phyloP scores from a whole-genome alignment of 2,113 vertebrate species.

The Phrynosoma blainvillii region DNA sequence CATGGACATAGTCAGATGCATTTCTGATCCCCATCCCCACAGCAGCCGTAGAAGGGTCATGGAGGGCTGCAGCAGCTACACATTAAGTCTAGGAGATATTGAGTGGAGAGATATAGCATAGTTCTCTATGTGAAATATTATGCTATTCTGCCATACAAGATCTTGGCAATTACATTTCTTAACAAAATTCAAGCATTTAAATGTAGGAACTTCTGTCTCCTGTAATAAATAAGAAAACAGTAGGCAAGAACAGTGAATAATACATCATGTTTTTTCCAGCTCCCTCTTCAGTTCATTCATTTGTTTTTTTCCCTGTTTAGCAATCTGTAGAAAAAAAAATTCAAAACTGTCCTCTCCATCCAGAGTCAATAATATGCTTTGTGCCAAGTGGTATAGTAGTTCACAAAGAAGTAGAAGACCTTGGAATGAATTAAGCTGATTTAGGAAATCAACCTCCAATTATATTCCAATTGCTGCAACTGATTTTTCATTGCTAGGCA shows the following conservation, averaged over 20 bases:
- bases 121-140: no score
- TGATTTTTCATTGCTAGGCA: constrained; percentile 65
- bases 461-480: constrained; percentile 48
- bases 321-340: constrained; percentile 56
- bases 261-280: constrained; percentile 53
- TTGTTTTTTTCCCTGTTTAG: constrained; percentile 69
- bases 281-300: constrained; percentile 65
- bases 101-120: no score
- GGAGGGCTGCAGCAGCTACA: no score
- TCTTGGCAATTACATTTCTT: neutral
- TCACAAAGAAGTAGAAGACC: constrained; percentile 61
- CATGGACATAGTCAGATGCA: no score
- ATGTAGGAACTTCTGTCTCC: neutral
- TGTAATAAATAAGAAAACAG: constrained; percentile 62
- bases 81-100: no score
- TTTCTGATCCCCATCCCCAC: no score
- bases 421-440: constrained; percentile 59
- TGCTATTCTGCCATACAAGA: no score
- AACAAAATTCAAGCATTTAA: neutral
- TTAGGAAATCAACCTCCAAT: constrained; percentile 65
- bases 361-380: constrained; percentile 69
- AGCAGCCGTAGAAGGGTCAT: no score
- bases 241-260: constrained; percentile 61
- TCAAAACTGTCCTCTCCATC: constrained; percentile 66
- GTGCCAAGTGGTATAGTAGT: constrained; percentile 69